Evolutionary conservation across 1,140 invertebrate genomes (phyloP), one percentile per base, ranked within the genome.

Genomic region (Tigriopus japonicus): DNA sequence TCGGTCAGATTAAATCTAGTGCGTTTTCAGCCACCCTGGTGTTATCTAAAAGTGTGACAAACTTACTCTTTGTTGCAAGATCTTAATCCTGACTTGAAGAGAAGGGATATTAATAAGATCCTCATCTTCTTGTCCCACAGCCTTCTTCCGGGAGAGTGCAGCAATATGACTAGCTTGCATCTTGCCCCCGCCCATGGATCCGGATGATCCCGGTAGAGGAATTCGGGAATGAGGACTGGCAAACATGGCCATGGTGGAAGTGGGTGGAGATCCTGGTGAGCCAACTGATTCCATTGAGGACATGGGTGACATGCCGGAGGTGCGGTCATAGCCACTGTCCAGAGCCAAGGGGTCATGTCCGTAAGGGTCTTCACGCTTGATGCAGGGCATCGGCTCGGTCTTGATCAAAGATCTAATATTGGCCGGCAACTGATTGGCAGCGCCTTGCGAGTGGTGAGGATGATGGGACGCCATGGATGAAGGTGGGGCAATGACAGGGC

Each of bases 81-180:
- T 60, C 42, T 60, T 35, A 24, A 60, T 60, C 28, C 58, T 56
- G 42, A 60, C 51, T 51, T 60, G 58, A 15, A 60, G 58, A 6
- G 58, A 60, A 13, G 58, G 58, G 7, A 60, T 52, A 15, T 35
- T 60, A 23, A 15, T 51, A 2, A 60, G 17, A 19, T 60, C 58
- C 14, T 60, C 58, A 3, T 60, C 58, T 35, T 60, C 58, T 35
- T 35, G 28, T 3, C 28, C 28, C 28, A 35, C 28, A 5, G 28
- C 28, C 9, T 35, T 35, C 9, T 35, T 35, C 28, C 28, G 28
- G 9, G 28, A 35, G 3, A 35, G 9, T 5, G 28, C 28, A 35
- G 28, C 28, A 35, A 35, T 35, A 35, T 35, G 28, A 35, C 28
- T 35, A 35, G 28, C 28, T 35, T 35, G 28, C 28, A 35, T 35